These are phyloP conservation scores for Odontamblyopus rebecca DNA, from an alignment of 2,797 vertebrate species.

Conservation along the genomic window DNA sequence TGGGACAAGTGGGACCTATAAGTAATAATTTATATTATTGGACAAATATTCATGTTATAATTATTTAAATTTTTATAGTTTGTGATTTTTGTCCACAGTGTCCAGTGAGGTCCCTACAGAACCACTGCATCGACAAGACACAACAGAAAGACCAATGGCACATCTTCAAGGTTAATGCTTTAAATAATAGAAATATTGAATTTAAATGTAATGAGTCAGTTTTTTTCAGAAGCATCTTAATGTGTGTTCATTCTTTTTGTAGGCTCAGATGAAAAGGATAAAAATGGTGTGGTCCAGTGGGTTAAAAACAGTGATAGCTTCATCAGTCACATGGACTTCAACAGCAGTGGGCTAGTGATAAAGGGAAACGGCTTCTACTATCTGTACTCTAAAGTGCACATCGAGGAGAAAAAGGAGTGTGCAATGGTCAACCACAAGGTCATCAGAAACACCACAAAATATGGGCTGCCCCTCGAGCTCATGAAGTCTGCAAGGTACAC, in stretches of 20 bases:
- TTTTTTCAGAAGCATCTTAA: background rate
- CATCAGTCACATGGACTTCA: constrained; percentile 46
- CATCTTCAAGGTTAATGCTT: constrained; percentile 59
- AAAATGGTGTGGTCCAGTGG: constrained; percentile 45
- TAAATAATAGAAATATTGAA: background rate
- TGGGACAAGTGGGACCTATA: constrained; percentile 20
- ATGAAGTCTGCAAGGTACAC: constrained; percentile 59
- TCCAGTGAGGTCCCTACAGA: constrained; percentile 26
- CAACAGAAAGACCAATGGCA: constrained; percentile 51
- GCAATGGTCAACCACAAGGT: constrained; percentile 49
- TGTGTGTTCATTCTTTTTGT: background rate
- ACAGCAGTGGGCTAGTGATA: constrained; percentile 37
- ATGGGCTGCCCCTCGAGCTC: constrained; percentile 40
- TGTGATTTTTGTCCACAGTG: constrained; percentile 32
- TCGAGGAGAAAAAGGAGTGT: constrained; percentile 42
- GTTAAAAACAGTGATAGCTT: background rate
- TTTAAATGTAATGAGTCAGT: background rate
- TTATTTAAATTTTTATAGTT: background rate
- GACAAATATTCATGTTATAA: background rate
- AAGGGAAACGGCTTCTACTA: constrained; percentile 60
- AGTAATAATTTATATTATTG: constrained; percentile 29
- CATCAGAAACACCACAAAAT: constrained; percentile 42
- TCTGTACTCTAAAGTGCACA: constrained; percentile 68
- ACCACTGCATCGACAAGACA: background rate
- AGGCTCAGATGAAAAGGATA: constrained; percentile 14